Conservation (phyloP, 2,888 invertebrate species). For the Chymomyza amoena region DNA sequence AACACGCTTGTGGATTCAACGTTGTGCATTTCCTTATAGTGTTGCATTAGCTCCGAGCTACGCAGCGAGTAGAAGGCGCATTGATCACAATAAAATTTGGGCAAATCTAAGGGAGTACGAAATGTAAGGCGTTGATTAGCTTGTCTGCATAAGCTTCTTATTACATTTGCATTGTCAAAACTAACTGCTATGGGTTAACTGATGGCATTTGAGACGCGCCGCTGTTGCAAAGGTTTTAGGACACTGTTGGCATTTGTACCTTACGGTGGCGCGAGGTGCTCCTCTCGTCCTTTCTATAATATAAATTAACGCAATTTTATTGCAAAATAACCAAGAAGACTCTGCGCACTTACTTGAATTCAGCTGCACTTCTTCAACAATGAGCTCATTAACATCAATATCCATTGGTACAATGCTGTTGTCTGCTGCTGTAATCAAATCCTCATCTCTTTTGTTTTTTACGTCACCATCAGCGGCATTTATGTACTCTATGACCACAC, state of each 20-base stretch:
- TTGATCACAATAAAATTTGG: conserved; percentile 73
- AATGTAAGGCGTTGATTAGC: not conserved
- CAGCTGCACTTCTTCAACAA: conserved; percentile 52
- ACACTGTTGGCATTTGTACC: conserved; percentile 55
- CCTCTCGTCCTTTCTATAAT: conserved; percentile 32
- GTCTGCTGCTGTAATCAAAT: not conserved
- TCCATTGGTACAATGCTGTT: conserved; percentile 49
- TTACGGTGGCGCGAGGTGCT: conserved; percentile 25
- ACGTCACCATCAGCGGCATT: conserved; percentile 49
- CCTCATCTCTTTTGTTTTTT: not conserved
- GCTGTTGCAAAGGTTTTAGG: conserved; percentile 53
- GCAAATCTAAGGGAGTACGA: conserved; percentile 56
- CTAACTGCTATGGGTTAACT: conserved; percentile 60
- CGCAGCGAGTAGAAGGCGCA: conserved; percentile 69
- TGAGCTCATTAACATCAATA: conserved; percentile 57
- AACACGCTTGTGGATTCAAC: conserved; percentile 35
- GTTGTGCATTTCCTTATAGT: conserved; percentile 64
- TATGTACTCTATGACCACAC: conserved; percentile 73
- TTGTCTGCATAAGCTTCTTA: not conserved
- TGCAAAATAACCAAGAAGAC: not conserved
- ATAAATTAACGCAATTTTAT: not conserved
- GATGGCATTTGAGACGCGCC: conserved; percentile 59
- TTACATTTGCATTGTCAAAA: not conserved
- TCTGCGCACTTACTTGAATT: conserved; percentile 30
- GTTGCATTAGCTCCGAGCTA: conserved; percentile 67